Evolutionary conservation across 2,113 vertebrate genomes (phyloP).

Genomic region (Eulacestoma nigropectus): DNA sequence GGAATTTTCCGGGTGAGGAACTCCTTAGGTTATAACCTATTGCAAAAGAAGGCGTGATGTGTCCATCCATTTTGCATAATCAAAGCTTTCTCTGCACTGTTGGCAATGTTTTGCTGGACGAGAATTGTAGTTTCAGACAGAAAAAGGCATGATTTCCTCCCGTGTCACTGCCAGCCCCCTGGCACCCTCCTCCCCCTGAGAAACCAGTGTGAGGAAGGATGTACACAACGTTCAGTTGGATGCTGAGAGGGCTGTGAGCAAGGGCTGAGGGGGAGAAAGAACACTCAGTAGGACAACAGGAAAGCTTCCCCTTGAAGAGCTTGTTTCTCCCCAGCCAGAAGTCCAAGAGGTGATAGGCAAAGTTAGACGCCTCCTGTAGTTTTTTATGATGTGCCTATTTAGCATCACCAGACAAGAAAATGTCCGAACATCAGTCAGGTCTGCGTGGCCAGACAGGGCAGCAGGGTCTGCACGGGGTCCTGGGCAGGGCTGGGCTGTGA

Average conservation of each 20-base stretch:
- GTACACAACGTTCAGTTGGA: background rate
- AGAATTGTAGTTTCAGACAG: conserved; percentile 30
- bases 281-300: background rate
- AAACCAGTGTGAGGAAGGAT: background rate
- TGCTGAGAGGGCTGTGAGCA: background rate
- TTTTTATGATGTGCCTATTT: background rate
- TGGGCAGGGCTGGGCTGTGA: background rate
- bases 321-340: background rate
- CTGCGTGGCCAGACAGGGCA: background rate
- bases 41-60: background rate
- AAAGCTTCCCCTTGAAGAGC: background rate
- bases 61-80: conserved; percentile 63
- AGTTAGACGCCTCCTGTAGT: conserved; percentile 19
- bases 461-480: background rate
- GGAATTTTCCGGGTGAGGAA: conserved; percentile 29
- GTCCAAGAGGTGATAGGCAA: background rate
- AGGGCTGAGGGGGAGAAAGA: background rate
- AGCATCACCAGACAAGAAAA: background rate
- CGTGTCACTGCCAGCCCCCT: background rate
- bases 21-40: conserved; percentile 33
- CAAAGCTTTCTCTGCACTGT: conserved; percentile 32
- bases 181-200: background rate
- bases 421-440: background rate
- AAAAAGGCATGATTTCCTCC: background rate
- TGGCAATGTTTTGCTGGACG: conserved; percentile 28